A percentile compares a stretch with the other conserved stretches of the same genome.
Conservation (phyloP, 2,113 vertebrate genomes). For the Python bivittatus region DNA sequence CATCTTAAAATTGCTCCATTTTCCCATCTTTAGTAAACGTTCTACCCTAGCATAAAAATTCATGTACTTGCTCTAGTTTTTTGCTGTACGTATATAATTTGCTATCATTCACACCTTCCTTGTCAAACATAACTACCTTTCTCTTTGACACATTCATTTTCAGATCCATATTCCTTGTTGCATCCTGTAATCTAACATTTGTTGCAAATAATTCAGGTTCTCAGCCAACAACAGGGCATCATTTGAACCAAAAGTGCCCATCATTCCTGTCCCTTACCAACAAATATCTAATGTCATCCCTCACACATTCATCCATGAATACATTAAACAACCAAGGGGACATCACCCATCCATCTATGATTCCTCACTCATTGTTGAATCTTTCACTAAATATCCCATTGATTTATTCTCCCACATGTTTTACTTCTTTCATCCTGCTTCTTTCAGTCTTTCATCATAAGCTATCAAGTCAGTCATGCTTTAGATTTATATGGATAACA, state of each 20-base stretch:
- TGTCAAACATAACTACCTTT: background rate
- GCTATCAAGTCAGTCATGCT: background rate
- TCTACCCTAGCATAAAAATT: background rate
- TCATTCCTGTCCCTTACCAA: background rate
- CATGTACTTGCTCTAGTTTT: background rate
- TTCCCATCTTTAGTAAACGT: background rate
- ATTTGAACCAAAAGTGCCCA: background rate
- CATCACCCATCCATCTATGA: background rate
- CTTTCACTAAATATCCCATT: background rate
- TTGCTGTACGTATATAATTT: background rate
- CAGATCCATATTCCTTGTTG: background rate
- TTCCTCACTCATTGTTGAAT: background rate
- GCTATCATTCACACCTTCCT: background rate
- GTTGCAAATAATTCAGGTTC: background rate
- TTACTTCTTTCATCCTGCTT: background rate
- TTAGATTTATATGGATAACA: background rate
- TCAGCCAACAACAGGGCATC: background rate
- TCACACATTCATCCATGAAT: background rate
- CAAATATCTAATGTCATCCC: background rate
- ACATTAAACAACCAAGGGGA: background rate
- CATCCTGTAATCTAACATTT: background rate
- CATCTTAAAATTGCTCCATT: background rate
- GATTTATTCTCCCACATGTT: background rate
- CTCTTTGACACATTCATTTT: background rate
- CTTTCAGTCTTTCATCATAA: background rate